These are phyloP conservation scores for Corythornis cristatus DNA, from an alignment of 2,113 vertebrate species.

Conservation along the genomic window DNA sequence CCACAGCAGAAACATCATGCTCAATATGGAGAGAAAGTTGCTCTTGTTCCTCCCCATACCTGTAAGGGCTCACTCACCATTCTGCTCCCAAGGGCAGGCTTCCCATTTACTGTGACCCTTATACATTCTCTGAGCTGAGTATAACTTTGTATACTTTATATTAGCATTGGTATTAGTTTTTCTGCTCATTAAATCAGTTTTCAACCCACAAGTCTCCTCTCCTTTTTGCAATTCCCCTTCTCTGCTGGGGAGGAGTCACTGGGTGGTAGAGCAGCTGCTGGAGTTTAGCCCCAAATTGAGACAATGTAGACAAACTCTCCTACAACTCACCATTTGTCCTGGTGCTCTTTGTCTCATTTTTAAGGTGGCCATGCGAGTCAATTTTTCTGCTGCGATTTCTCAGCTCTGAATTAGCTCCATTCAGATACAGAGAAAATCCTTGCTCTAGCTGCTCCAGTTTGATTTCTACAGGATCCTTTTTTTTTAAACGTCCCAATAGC, in stretches of 20 bases:
- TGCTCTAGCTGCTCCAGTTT: constrained; percentile 88
- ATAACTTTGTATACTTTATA: not conserved
- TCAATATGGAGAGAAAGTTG: too few relatives aligned
- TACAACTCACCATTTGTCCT: constrained; percentile 76
- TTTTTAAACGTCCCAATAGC: constrained; percentile 79
- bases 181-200: not conserved
- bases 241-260: not conserved
- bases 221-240: not conserved
- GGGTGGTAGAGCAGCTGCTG: not conserved
- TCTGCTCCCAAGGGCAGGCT: not conserved
- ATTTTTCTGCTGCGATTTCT: constrained; percentile 62
- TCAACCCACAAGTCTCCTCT: not conserved
- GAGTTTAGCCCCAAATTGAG: not conserved
- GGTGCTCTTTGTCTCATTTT: constrained; percentile 52
- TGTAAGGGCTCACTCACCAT: not conserved
- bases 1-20: not conserved
- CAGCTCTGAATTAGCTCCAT: constrained; percentile 88
- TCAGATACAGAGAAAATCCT: constrained; percentile 94
- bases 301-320: not conserved
- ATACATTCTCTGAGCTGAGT: not conserved
- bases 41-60: too few relatives aligned
- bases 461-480: constrained; percentile 81
- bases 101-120: not conserved
- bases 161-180: not conserved
- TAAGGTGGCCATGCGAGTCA: constrained; percentile 16